Evolutionary conservation across 2,113 vertebrate species (phyloP), one percentile per base, ranked within the genome.

Genomic region (Zosterops pallidus): DNA sequence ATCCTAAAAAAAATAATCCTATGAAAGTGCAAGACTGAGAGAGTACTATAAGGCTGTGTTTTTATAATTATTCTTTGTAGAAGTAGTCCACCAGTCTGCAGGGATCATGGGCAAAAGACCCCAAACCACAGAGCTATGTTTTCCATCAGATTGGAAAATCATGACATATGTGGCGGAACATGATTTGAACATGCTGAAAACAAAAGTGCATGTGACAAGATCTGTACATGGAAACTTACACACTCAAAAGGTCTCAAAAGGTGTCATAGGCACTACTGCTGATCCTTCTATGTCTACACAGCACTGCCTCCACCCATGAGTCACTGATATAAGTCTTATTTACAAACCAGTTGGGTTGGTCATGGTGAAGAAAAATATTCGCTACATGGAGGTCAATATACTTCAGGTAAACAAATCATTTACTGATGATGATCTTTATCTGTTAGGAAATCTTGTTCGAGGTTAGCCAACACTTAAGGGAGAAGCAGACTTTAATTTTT

Each of bases 121-220:
- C 41, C 70, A 83, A 89, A 82, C 46, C 52, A 67, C 21, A 15
- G 47, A 75, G 42, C 47, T 59, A 46, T 60, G 29, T 67, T 83
- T 83, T 75, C 56, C 47, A 79, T 35, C 29, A 44, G 29, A 5
- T 0, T 59, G 71, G 65, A 82, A 86, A 83, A 31, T 19, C 39
- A 5, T 37, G 46, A 60, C 1, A 0, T 44, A 0, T 37, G 13
- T 29, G 67, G 47, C 31, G 41, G 46, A 75, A 52, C 6, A 2
- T 12, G 65, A 67, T 63, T 53, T 44, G 67, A 67, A 21, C 18
- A 10, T 6, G 37, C 62, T 62, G 75, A 69, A 52, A 91, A 74
- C 12, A 82, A 44, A 60, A 8, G 11, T 29, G 71, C 28, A 11
- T 15, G 21, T 56, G 50, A 41, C 70, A 60, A 31, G 23, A 52